Conservation (phyloP, 1,140 invertebrate species). For the Kradibia gibbosae region DNA sequence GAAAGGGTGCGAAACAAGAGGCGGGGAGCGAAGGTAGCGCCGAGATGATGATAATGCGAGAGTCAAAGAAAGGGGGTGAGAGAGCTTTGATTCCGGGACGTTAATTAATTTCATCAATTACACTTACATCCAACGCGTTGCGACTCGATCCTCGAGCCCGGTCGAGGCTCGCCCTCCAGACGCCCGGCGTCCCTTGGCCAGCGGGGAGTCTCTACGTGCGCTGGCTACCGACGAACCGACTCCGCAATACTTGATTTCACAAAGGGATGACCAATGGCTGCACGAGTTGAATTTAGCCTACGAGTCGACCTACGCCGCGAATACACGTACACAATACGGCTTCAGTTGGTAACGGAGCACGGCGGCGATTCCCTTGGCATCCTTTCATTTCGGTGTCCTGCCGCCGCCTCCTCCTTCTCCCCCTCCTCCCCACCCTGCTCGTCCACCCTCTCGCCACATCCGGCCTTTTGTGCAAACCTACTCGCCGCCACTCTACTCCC, state of each 20-base stretch:
- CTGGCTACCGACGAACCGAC: neutral
- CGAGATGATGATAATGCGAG: slow-evolving; percentile 6
- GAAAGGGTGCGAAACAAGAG: neutral
- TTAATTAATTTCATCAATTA: slow-evolving; percentile 54
- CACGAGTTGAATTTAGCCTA: neutral
- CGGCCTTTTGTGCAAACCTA: neutral
- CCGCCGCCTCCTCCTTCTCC: neutral
- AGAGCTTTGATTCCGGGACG: slow-evolving; percentile 46
- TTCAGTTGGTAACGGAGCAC: neutral
- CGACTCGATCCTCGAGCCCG: neutral
- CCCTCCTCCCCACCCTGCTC: neutral
- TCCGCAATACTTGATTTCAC: slow-evolving; percentile 26
- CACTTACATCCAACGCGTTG: slow-evolving; percentile 26
- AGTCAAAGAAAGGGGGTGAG: neutral
- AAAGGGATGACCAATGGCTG: neutral
- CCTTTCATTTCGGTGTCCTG: slow-evolving; percentile 21
- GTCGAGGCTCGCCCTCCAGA: neutral
- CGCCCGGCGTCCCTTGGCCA: neutral
- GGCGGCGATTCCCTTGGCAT: slow-evolving; percentile 41
- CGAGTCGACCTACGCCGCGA: neutral
- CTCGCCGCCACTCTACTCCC: neutral
- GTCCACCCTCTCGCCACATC: neutral
- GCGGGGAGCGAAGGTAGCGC: neutral
- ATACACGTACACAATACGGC: slow-evolving; percentile 20
- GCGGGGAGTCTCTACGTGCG: neutral